These are phyloP conservation scores for Danio rerio DNA, from an alignment of 2,113 vertebrate species.

Conservation along the genomic window GRCz12tu NC_133192.1:24457001-24457500, in stretches of 20 bases:
- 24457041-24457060: neutral
- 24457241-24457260: neutral
- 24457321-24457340: neutral
- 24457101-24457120: constrained; percentile 72
- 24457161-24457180: constrained; percentile 69
- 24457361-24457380: neutral
- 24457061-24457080: constrained; percentile 13
- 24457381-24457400: neutral
- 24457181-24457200: constrained; percentile 55
- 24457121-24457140: constrained; percentile 68
- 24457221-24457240: constrained; percentile 20
- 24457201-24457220: constrained; percentile 41
- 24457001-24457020: neutral
- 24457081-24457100: constrained; percentile 25
- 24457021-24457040: neutral
- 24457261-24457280: neutral
- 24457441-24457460: too few relatives aligned
- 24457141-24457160: constrained; percentile 73
- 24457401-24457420: too few relatives aligned
- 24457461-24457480: too few relatives aligned
- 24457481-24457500: too few relatives aligned
- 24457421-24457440: too few relatives aligned
- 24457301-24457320: neutral
- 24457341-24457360: neutral
- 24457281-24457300: constrained; percentile 1